Evolutionary conservation across 2,113 vertebrate genomes (phyloP), one percentile per base, ranked within the genome.

Genomic region (Eublepharis macularius): DNA sequence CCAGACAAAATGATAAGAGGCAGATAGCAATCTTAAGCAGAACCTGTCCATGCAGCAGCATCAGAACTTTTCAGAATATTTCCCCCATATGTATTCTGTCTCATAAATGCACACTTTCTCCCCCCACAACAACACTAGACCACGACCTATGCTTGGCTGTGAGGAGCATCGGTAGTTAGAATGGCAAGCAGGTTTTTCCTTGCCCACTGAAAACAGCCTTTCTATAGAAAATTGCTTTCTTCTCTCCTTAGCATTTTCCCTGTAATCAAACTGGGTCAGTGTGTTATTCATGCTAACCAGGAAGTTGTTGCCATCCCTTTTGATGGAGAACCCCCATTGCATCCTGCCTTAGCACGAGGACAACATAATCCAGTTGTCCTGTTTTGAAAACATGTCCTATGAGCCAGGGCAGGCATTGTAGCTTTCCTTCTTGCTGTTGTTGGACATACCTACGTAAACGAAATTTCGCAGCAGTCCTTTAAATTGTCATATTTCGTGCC

Each of bases 381-480:
- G 13, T 72, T 72, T 32, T 4, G 69, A 54, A 29, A 82, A 36
- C 34, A 39, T 32, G 68, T 49, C 43, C 24, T 51, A 19, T 43
- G 57, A 12, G 39, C 77, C 29, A 79, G 34, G n/a, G 68, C 43
- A 49, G 32, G 74, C 39, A 26, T 34, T 34, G 51, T 47, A 63
- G 39, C 66, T 47, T 65, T n/a, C 68, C 19, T 60, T 47, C 39
- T 26, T 24, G n/a, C 70, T 68, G 45, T 39, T 75, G 45, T 51
- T 45, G 39, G 45, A 39, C 19, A 66, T 26, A 57, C 72, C 29
- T 68, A 0, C 16, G 21, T 68, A 32, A 26, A 19, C 63, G 34
- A 74, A 86, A 17, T 45, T 43, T 77, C 65, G 17, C 76, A 45
- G 43, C 75, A 84, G 85, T 34, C 63, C 84, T 39, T 70, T 79